A percentile compares a stretch with the other conserved stretches of the same genome.
phyloP scores from a whole-genome alignment of 2,888 invertebrate genomes.

The Tenthredo amoena region DNA sequence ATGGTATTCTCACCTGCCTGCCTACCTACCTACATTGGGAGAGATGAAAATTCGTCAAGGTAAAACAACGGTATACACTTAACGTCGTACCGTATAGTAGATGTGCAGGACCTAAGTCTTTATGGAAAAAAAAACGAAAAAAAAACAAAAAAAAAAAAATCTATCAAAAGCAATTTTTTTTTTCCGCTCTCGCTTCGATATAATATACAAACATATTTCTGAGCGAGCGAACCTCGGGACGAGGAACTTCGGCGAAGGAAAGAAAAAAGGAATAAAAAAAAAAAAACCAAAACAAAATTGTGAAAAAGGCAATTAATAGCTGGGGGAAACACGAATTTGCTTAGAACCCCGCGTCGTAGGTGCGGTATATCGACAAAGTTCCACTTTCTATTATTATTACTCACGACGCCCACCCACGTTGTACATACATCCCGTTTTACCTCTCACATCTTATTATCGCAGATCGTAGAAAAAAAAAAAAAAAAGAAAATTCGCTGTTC shows the following conservation, averaged over 20 bases:
- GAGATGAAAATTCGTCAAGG: too few relatives aligned
- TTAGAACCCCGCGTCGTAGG: neutral
- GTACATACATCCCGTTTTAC: neutral
- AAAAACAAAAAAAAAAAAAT: neutral
- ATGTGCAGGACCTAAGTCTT: neutral
- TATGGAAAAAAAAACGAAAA: too few relatives aligned
- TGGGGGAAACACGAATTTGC: neutral
- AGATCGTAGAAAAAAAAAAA: neutral
- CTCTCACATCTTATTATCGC: neutral
- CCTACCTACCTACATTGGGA: neutral
- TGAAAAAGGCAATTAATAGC: too few relatives aligned
- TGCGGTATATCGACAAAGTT: neutral
- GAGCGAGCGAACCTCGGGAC: neutral
- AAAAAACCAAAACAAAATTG: neutral
- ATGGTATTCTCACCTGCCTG: neutral
- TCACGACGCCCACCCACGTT: neutral
- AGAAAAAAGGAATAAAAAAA: neutral
- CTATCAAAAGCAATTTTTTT: slow-evolving; percentile 23
- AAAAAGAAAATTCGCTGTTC: too few relatives aligned
- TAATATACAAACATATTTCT: neutral
- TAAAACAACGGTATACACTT: too few relatives aligned
- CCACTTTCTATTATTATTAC: slow-evolving; percentile 33
- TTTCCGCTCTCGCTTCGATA: neutral
- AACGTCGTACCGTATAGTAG: too few relatives aligned
- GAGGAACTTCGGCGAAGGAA: neutral